These are phyloP conservation scores for Thymelicus acteon DNA, from an alignment of 2,888 invertebrate genomes.

Conservation along the genomic window DNA sequence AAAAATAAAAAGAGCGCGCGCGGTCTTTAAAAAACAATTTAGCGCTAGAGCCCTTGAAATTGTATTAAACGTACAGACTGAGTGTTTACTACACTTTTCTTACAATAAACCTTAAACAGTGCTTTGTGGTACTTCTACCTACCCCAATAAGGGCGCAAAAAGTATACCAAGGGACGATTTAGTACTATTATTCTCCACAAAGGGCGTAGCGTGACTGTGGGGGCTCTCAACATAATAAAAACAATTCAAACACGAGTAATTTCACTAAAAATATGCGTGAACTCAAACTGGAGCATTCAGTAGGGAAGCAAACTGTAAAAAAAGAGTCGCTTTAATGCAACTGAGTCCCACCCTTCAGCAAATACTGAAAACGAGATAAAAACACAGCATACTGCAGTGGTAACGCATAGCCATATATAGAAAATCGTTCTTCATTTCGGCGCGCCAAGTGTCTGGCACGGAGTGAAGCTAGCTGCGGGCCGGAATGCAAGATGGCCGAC, in stretches of 20 bases:
- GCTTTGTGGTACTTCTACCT: neutral
- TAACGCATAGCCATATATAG: constrained; percentile 58
- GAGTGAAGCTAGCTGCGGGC: constrained; percentile 62
- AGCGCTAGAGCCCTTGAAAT: too few relatives aligned
- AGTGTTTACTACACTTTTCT: too few relatives aligned
- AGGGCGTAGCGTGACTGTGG: neutral
- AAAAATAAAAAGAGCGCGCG: too few relatives aligned
- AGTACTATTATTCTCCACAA: constrained; percentile 4
- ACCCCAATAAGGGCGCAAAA: neutral
- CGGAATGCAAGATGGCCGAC: constrained; percentile 51
- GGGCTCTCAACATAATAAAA: constrained; percentile 27
- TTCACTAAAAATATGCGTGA: constrained; percentile 57
- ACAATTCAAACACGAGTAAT: constrained; percentile 10
- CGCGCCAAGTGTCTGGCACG: constrained; percentile 49
- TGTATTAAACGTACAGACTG: too few relatives aligned
- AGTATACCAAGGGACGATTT: constrained; percentile 4
- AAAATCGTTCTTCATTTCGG: constrained; percentile 54
- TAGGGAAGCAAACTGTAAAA: constrained; percentile 58
- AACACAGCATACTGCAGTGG: constrained; percentile 45
- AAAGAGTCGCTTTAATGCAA: constrained; percentile 22
- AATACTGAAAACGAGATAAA: constrained; percentile 37
- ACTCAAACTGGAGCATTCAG: constrained; percentile 54
- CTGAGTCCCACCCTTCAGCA: constrained; percentile 15
- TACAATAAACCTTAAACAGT: constrained; percentile 4
- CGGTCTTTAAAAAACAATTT: too few relatives aligned